phyloP scores from a whole-genome alignment of 1,140 invertebrate species.

The Drosophila murphyi region DNA sequence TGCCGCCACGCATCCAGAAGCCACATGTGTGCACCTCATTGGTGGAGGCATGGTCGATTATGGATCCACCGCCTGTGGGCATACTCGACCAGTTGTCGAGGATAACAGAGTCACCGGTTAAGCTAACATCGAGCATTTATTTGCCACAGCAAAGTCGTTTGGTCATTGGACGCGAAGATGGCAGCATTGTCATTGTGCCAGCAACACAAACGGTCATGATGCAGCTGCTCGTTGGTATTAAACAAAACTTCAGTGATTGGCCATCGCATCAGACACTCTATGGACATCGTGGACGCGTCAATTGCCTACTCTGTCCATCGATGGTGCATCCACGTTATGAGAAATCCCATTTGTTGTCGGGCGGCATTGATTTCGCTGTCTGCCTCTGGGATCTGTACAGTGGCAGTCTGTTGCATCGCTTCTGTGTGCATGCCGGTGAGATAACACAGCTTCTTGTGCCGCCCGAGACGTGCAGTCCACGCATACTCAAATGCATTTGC shows the following conservation, averaged over 20 bases:
- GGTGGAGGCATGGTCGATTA: constrained; percentile 92
- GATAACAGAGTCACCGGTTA: constrained; percentile 88
- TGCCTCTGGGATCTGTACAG: constrained; percentile 98
- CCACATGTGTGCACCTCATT: constrained; percentile 92
- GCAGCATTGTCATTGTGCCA: constrained; percentile 98
- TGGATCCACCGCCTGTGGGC: constrained; percentile 94
- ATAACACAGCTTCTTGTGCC: constrained; percentile 96
- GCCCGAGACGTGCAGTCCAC: constrained; percentile 94
- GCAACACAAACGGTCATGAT: constrained; percentile 98
- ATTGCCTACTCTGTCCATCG: constrained; percentile 97
- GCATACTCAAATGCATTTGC: constrained; percentile 97
- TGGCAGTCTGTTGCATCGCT: constrained; percentile 95
- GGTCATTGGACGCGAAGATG: constrained; percentile 97
- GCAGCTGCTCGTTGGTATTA: constrained; percentile 95
- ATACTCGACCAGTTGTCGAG: constrained; percentile 95
- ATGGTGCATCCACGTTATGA: constrained; percentile 97
- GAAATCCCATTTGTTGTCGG: constrained; percentile 95
- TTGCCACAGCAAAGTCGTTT: constrained; percentile 96
- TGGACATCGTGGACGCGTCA: constrained; percentile 97
- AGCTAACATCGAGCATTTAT: constrained; percentile 96
- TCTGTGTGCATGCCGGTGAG: constrained; percentile 97
- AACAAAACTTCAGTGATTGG: constrained; percentile 95
- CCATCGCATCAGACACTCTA: constrained; percentile 94
- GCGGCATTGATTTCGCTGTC: constrained; percentile 98
- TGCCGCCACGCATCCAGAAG: constrained; percentile 86